Evolutionary conservation across 2,797 vertebrate species (phyloP).

Genomic region (Lacerta agilis): DNA sequence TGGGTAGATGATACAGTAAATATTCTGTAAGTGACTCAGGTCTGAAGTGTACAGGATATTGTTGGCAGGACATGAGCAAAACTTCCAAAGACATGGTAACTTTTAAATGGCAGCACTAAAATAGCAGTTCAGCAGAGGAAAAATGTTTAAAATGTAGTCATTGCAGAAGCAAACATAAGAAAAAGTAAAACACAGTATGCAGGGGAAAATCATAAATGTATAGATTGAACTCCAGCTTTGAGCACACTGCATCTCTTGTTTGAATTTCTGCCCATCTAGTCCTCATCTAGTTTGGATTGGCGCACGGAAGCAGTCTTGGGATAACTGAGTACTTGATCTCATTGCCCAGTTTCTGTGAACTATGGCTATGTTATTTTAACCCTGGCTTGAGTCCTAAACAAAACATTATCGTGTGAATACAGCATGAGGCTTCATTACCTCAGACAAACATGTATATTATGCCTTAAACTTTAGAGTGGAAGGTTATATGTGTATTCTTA

Average conservation of each 20-base stretch:
- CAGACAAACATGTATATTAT: neutral
- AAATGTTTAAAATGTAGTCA: neutral
- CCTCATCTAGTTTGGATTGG: neutral
- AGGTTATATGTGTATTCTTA: neutral
- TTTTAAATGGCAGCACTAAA: neutral
- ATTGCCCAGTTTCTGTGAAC: neutral
- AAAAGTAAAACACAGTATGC: neutral
- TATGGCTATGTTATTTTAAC: neutral
- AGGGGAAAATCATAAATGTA: neutral
- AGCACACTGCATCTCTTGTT: neutral
- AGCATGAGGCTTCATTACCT: neutral
- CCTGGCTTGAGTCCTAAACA: neutral
- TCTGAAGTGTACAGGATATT: neutral
- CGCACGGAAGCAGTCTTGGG: neutral
- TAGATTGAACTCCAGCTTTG: neutral
- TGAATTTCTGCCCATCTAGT: neutral
- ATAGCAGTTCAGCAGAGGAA: neutral
- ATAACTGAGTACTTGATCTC: neutral
- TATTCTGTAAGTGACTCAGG: neutral
- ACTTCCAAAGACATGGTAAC: too few species aligned
- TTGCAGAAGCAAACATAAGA: neutral
- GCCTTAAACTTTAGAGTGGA: neutral
- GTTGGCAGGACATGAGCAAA: neutral
- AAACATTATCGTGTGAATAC: neutral
- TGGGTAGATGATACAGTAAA: neutral